Evolutionary conservation across 2,113 vertebrate species (phyloP), one percentile per base, ranked within the genome.

Genomic region (Lamprologus lemairii): DNA sequence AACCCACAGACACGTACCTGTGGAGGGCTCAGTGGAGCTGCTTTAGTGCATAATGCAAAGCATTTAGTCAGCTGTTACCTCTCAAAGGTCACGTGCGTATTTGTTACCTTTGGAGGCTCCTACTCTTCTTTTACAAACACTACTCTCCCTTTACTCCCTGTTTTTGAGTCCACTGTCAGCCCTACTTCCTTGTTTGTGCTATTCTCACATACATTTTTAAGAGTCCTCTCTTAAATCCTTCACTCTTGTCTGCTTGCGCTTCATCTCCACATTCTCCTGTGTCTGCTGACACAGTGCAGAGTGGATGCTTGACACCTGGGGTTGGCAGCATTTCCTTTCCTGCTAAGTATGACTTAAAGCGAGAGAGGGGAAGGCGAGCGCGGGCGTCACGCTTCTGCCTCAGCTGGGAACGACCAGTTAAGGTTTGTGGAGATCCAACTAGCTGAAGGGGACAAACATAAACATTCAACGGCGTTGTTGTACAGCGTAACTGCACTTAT

Each of bases 221-320:
- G 63, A 73, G 79, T 75, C 54, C 73, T 65, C 28, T 37, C 55
- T 57, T 85, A 55, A 88, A 86, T 86, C 63, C 55, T 79, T 47
- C 55, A 16, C 33, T 71, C 75, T 85, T 13, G 45, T 78, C 83
- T 82, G 65, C 53, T 82, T 68, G 84, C 75, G 35, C 63, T 89
- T 86, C 35, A 75, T 88, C 73, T 84, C 23, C 87, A 83, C 83
- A 58, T 63, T 86, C 86, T 92, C 83, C 83, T 5, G 8, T 83
- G 81, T 92, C 58, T 89, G 81, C 89, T 91, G 82, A 89, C 90
- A 84, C 78, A 47, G 89, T 71, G 86, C 83, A 63, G 55, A 83
- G 87, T 57, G 80, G 86, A 91, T 91, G 83, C 87, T 71, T 23
- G 86, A 90, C 88, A 88, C 86, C 83, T 81, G 88, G 89, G 63